Conservation (phyloP, 2,888 invertebrate genomes). For the Axea sp. region DNA sequence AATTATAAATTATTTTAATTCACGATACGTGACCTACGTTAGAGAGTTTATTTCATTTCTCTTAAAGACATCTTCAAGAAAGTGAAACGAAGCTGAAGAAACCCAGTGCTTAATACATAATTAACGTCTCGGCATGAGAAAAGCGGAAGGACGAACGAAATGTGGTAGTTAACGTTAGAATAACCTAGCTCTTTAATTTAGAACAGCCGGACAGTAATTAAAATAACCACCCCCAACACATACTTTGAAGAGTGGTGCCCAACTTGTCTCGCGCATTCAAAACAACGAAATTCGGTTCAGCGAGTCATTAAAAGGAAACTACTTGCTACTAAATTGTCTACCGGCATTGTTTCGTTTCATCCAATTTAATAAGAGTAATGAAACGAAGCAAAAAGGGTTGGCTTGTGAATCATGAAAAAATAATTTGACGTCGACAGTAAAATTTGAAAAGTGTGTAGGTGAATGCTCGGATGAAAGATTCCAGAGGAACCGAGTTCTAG, state of each 20-base stretch:
- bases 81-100: slow-evolving; percentile 48
- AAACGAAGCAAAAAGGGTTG: too few relatives aligned
- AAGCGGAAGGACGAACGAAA: slow-evolving; percentile 62
- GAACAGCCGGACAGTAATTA: slow-evolving; percentile 79
- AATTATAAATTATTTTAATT: slow-evolving; percentile 46
- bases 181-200: slow-evolving; percentile 79
- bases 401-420: too few relatives aligned
- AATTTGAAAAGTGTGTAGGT: slow-evolving; percentile 1
- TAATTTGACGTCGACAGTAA: too few relatives aligned
- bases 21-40: slow-evolving; percentile 37
- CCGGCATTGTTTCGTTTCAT: too few relatives aligned
- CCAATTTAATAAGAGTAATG: too few relatives aligned
- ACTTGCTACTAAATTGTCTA: too few relatives aligned
- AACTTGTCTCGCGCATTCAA: slow-evolving; percentile 62
- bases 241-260: slow-evolving; percentile 75
- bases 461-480: too few relatives aligned
- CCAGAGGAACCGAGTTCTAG: too few relatives aligned
- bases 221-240: slow-evolving; percentile 77
- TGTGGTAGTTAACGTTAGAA: slow-evolving; percentile 72
- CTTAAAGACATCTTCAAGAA: slow-evolving; percentile 22
- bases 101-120: slow-evolving; percentile 68
- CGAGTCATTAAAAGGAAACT: slow-evolving; percentile 17
- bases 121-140: slow-evolving; percentile 69
- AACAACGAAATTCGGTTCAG: slow-evolving; percentile 25
- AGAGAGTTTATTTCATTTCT: slow-evolving; percentile 11